These are phyloP conservation scores for Apodemus speciosus DNA, from an alignment of 2,113 vertebrate species.

Conservation along the genomic window DNA sequence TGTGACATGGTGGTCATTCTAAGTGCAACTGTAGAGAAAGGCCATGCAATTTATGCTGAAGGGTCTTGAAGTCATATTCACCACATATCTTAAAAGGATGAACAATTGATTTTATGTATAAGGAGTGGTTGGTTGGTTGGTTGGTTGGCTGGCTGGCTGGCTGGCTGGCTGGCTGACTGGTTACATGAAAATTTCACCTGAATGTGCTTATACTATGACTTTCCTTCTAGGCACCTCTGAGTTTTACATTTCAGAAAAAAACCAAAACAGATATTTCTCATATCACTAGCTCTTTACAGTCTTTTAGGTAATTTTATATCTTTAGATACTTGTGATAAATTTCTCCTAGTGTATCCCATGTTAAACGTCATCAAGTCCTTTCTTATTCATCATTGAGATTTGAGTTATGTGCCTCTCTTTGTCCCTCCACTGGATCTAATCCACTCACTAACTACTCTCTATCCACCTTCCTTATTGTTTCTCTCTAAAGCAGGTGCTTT, in stretches of 20 bases:
- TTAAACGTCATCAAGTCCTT: not conserved
- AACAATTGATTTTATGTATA: not conserved
- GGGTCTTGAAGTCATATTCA: not conserved
- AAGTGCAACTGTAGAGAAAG: not conserved
- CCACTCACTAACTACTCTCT: not conserved
- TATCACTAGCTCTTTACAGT: not conserved
- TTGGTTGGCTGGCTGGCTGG: not conserved
- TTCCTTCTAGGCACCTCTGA: not conserved
- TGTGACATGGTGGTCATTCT: not conserved
- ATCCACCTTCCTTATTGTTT: not conserved
- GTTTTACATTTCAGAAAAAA: not conserved
- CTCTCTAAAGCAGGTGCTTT: not conserved
- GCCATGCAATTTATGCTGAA: not conserved
- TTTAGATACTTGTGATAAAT: constrained; percentile 32
- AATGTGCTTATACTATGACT: not conserved
- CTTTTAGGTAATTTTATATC: not conserved
- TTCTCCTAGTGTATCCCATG: not conserved
- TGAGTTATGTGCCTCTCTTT: not conserved
- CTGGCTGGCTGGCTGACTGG: not conserved
- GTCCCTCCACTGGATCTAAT: not conserved
- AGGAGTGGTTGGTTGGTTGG: not conserved
- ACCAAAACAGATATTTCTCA: too few relatives aligned
- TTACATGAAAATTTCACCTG: constrained; percentile 12
- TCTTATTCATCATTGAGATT: not conserved
- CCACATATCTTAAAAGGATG: not conserved